Base-by-base conservation (phyloP, 2,888 invertebrate genomes). In the Apotomis betuletana region DNA sequence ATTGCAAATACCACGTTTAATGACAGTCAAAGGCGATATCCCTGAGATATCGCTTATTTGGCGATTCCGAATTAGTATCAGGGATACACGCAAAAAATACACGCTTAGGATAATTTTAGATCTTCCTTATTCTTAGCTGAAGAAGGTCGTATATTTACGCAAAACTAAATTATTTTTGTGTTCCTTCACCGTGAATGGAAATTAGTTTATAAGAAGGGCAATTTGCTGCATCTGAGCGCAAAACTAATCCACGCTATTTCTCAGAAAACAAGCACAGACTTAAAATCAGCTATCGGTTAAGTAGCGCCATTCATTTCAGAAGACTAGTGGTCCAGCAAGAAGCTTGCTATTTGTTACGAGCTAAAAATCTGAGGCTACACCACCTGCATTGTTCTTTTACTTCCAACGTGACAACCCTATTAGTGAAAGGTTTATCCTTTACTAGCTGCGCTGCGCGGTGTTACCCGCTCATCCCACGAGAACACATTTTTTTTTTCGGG, bases 291-390 rank as follows among this genome's bases (percentile, higher is more conserved):
- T 51, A 5, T 15, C 51, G 60, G 41, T 41, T 60, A 59, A 54
- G 59, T 54, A 59, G 12, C 13, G 15, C 55, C 59, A 55, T 70
- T 65, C 60, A 65, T 65, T 27, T 54, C 38, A 5, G 49, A 65
- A 36, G 46, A 44, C 46, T 10, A 36, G 65, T 67, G 55, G 54
- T 70, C 54, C 44, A 51, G 49, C 60, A 61, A 60, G 65, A 60
- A 60, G 60, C 60, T 54, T 5, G 61, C 54, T 55, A 70, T 70
- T 70, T 70, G n/a, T 67, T 64, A 44, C 54, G 44, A 52, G 38
- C 59, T 65, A 61, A 67, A 71, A 61, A 61, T 44, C 49, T 55
- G 15, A 36, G 27, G 54, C 38, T 10, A 44, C 9, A 65, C 15
- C 65, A 49, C 54, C 59, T 70, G 70, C 46, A 46, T 58, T 63